phyloP scores from a whole-genome alignment of 2,888 invertebrate species.

The Ecdyonurus torrentis region DNA sequence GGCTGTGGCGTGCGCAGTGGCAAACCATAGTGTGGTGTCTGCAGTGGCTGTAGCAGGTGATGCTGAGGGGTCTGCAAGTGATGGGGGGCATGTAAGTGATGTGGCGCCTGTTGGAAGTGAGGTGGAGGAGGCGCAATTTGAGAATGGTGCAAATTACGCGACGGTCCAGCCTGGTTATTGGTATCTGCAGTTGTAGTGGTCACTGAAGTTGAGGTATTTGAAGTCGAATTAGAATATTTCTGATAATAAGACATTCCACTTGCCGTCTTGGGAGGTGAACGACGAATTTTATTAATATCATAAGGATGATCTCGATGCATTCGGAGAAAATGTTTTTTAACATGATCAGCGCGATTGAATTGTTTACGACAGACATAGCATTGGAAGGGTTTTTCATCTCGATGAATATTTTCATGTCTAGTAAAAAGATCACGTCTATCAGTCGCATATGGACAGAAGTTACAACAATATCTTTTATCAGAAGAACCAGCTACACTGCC shows the following conservation, averaged over 20 bases:
- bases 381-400: conserved; percentile 85
- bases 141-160: not conserved
- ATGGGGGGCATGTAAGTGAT: conserved; percentile 8
- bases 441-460: conserved; percentile 78
- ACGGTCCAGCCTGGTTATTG: not conserved
- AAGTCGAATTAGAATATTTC: conserved; percentile 10
- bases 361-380: conserved; percentile 86
- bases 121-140: not conserved
- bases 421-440: conserved; percentile 81
- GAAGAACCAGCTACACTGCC: conserved; percentile 12
- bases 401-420: conserved; percentile 83
- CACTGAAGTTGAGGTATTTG: not conserved
- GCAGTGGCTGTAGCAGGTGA: conserved; percentile 9
- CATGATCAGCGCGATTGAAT: conserved; percentile 86
- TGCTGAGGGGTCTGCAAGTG: conserved; percentile 8
- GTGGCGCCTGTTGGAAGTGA: not conserved
- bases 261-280: conserved; percentile 27
- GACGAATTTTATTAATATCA: conserved; percentile 64
- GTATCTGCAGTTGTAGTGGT: not conserved
- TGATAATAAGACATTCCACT: conserved; percentile 16
- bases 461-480: conserved; percentile 56
- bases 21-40: not conserved
- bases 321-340: conserved; percentile 81
- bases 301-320: conserved; percentile 85
- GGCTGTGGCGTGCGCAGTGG: conserved; percentile 10